phyloP scores from a whole-genome alignment of 2,797 vertebrate species.

The Gobionotothen gibberifrons region DNA sequence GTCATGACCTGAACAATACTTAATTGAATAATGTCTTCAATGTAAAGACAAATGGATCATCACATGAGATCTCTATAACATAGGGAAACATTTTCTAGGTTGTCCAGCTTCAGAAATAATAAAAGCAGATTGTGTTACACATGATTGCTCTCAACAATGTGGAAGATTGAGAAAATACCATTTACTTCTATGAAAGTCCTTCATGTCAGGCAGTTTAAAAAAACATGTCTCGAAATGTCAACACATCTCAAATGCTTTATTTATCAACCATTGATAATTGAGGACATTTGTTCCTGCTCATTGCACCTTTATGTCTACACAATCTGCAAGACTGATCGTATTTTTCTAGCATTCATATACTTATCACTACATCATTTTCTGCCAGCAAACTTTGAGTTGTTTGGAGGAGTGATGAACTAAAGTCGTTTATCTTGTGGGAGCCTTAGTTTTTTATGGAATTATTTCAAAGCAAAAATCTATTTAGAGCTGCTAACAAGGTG shows the following conservation, averaged over 20 bases:
- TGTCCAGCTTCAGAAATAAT: neutral
- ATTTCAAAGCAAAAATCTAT: neutral
- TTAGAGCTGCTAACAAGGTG: constrained; percentile 16
- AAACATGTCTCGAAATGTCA: neutral
- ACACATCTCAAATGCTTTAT: neutral
- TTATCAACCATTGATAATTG: neutral
- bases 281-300: neutral
- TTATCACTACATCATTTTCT: neutral
- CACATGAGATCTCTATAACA: neutral
- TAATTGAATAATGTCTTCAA: neutral
- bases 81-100: neutral
- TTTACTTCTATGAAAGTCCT: neutral
- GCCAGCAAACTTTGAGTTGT: neutral
- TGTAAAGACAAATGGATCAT: neutral
- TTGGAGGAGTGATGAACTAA: neutral
- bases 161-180: neutral
- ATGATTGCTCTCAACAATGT: neutral
- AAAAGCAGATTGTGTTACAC: neutral
- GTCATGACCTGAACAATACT: neutral
- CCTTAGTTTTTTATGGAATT: neutral
- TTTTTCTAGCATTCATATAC: neutral
- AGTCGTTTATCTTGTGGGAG: neutral
- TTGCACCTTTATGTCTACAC: neutral
- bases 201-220: neutral
- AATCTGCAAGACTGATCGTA: neutral